Conservation (phyloP, 2,888 invertebrate species). For the Leucoptera coffeella region DNA sequence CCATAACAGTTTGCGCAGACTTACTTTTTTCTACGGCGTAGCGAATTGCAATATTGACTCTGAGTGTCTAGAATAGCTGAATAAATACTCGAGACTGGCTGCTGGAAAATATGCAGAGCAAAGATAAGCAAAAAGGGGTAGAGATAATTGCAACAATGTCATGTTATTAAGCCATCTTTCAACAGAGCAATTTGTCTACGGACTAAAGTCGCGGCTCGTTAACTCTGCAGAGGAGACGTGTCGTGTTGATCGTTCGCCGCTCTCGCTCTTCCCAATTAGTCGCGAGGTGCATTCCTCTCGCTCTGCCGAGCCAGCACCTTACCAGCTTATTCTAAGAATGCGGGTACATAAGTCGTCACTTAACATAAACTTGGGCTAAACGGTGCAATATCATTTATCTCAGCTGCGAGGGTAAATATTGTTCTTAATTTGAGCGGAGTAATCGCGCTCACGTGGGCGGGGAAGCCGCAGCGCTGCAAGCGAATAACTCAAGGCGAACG, state of each 20-base stretch:
- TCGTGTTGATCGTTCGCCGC: constrained; percentile 11
- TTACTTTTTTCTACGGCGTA: too few relatives aligned
- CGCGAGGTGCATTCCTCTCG: constrained; percentile 6
- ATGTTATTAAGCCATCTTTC: constrained; percentile 6
- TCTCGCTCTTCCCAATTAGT: constrained; percentile 11
- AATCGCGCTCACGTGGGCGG: constrained; percentile 16
- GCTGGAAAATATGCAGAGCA: too few relatives aligned
- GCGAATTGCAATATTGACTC: too few relatives aligned
- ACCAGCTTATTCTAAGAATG: constrained; percentile 29
- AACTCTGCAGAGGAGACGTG: constrained; percentile 15
- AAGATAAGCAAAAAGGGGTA: neutral
- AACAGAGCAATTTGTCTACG: constrained; percentile 16
- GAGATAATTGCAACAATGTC: constrained; percentile 3
- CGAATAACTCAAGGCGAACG: constrained; percentile 42
- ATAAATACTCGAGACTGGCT: too few relatives aligned
- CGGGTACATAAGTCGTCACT: constrained; percentile 36
- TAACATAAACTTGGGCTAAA: constrained; percentile 35
- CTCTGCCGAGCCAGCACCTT: neutral
- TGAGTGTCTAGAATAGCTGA: too few relatives aligned
- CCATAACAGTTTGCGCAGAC: too few relatives aligned
- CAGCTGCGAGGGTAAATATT: constrained; percentile 42
- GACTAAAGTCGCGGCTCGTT: constrained; percentile 15
- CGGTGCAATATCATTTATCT: constrained; percentile 46
- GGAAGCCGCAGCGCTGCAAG: constrained; percentile 36
- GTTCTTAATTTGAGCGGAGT: constrained; percentile 51